Evolutionary conservation across 2,113 vertebrate species (phyloP).

Genomic region (mouse (Mus musculus)): GRCm39 chrX:167555501-167556000

Average conservation of each 20-base stretch:
- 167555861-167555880: slow-evolving; percentile 50
- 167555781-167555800: slow-evolving; percentile 36
- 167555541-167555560: background rate
- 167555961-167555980: slow-evolving; percentile 45
- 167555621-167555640: slow-evolving; percentile 31
- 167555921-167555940: slow-evolving; percentile 43
- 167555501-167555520: background rate
- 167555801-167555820: slow-evolving; percentile 52
- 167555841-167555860: slow-evolving; percentile 40
- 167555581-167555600: background rate
- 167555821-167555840: slow-evolving; percentile 70
- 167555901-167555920: slow-evolving; percentile 51
- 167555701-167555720: slow-evolving; percentile 15
- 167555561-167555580: background rate
- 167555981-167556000: slow-evolving; percentile 48
- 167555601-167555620: background rate
- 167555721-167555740: slow-evolving; percentile 9
- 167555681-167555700: background rate
- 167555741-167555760: slow-evolving; percentile 44
- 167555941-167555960: slow-evolving; percentile 58
- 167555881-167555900: slow-evolving; percentile 66
- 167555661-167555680: background rate
- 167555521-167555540: background rate
- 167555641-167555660: background rate
- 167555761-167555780: slow-evolving; percentile 17